phyloP scores from a whole-genome alignment of 2,888 invertebrate species.

The Thalpophila matura region DNA sequence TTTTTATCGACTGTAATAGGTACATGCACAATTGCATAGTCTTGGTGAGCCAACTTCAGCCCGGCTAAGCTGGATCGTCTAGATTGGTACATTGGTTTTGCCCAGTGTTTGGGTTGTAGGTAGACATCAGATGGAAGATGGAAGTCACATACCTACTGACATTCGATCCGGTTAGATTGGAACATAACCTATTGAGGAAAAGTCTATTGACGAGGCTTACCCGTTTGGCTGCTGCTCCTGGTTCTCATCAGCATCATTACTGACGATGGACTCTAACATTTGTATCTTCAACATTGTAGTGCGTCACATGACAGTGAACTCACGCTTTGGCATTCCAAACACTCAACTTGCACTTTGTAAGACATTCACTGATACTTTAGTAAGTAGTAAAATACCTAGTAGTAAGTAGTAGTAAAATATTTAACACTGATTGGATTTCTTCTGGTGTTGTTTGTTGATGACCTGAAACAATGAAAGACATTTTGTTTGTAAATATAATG shows the following conservation, averaged over 20 bases:
- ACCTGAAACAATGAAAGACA: slow-evolving; percentile 69
- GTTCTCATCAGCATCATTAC: slow-evolving; percentile 90
- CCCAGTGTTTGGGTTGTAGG: too few relatives aligned
- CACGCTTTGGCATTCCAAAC: slow-evolving; percentile 62
- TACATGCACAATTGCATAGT: too few relatives aligned
- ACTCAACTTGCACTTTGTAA: slow-evolving; percentile 52
- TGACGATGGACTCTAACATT: slow-evolving; percentile 94
- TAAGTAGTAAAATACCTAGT: too few relatives aligned
- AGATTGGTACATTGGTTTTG: too few relatives aligned
- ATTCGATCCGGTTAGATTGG: too few relatives aligned
- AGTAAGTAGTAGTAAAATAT: too few relatives aligned
- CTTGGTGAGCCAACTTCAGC: too few relatives aligned
- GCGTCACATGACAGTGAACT: slow-evolving; percentile 84
- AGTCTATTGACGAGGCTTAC: slow-evolving; percentile 74
- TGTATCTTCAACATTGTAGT: slow-evolving; percentile 93
- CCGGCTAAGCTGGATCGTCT: too few relatives aligned
- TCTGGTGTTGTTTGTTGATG: slow-evolving; percentile 58
- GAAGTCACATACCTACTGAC: too few relatives aligned
- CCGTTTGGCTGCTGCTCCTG: slow-evolving; percentile 84
- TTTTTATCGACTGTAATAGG: too few relatives aligned
- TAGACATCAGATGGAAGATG: too few relatives aligned
- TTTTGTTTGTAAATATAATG: not conserved
- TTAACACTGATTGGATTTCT: slow-evolving; percentile 27
- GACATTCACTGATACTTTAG: slow-evolving; percentile 39
- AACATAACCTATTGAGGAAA: too few relatives aligned